Evolutionary conservation across 2,797 vertebrate genomes (phyloP), one percentile per base, ranked within the genome.

Genomic region (Pseudomugil tenellus): DNA sequence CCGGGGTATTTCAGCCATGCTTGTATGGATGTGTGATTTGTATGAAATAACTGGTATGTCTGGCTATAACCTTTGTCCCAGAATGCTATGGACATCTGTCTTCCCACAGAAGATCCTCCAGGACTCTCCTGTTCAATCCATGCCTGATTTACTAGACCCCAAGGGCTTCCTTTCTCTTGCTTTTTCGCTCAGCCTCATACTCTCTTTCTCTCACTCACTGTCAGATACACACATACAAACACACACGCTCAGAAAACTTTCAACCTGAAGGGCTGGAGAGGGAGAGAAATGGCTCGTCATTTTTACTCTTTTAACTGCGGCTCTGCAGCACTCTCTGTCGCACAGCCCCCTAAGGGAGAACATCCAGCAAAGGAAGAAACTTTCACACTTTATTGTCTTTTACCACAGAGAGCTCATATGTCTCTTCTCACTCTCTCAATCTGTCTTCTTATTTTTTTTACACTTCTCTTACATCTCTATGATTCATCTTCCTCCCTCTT

Each of bases 341-440:
- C 81, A 73, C 71, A 75, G 54, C 74, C 89, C 89, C 80, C 4
- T 65, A 85, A 84, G 89, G 84, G 58, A 86, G 79, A 74, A 88
- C 85, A 88, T 90, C 86, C 87, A 89, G 87, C 88, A 87, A 87
- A 87, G 85, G 80, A 83, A 90, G 83, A 87, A 76, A 74, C 90
- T 83, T 88, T 87, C 86, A 79, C 85, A 89, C 81, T 89, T 87
- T 90, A 90, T 90, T 91, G 90, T 92, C 84, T 90, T 91, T 89
- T 85, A 84, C 88, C 84, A 80, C 81, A 74, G 85, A 86, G 84
- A 83, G 76, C 85, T 84, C 87, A 88, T 81, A 87, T 89, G 85
- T 88, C 83, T 88, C 80, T 83, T 66, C 70, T 64, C 67, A 57
- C 72, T 62, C 69, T 70, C 71, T 84, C 70, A 53, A 79, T 77